Percentiles rank a stretch among this genome's conserved stretches.
phyloP scores from a whole-genome alignment of 2,113 vertebrate genomes.

The Parotia lawesii region DNA sequence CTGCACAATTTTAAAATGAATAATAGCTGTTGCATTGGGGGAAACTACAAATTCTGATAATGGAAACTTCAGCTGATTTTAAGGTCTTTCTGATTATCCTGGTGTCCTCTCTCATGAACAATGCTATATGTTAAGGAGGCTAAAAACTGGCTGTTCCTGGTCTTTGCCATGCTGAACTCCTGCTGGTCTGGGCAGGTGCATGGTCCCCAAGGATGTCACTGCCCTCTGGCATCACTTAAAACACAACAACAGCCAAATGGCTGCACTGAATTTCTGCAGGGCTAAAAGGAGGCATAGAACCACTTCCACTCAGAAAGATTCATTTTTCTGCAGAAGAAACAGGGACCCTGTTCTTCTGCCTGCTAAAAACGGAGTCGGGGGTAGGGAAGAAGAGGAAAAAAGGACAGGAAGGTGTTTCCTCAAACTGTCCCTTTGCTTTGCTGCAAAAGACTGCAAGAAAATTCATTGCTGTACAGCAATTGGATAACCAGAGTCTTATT shows the following conservation, averaged over 20 bases:
- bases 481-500: neutral
- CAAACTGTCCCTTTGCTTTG: neutral
- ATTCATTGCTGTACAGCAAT: neutral
- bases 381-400: neutral
- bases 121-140: neutral
- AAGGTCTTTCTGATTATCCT: neutral
- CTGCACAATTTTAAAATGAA: neutral
- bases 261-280: neutral
- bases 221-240: neutral
- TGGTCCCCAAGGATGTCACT: neutral
- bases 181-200: neutral
- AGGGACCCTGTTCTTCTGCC: fast-evolving
- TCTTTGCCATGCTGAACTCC: neutral
- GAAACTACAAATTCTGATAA: neutral
- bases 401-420: neutral
- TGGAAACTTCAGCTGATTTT: neutral
- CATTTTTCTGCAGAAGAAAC: neutral
- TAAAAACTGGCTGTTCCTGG: neutral
- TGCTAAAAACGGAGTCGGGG: neutral
- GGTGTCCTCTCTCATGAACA: neutral
- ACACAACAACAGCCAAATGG: neutral
- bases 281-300: neutral
- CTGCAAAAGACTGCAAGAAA: neutral
- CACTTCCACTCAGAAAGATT: neutral
- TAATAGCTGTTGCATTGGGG: neutral